Percentiles rank a stretch among this genome's conserved stretches.
Conservation (phyloP, 2,797 vertebrate species). For the Lycodopsis pacificus region DNA sequence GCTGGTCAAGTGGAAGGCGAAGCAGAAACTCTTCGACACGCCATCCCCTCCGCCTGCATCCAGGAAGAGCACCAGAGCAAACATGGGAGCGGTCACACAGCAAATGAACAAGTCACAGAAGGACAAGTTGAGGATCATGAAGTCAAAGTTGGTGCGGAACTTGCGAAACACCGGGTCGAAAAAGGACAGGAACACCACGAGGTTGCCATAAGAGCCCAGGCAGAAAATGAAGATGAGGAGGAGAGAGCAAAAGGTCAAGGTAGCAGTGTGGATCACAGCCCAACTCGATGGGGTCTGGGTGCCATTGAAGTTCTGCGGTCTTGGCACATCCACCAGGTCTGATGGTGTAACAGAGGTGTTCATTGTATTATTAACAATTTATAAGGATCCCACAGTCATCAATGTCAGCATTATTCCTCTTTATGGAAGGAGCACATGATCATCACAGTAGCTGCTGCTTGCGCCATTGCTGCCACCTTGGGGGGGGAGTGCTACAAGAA, state of each 20-base stretch:
- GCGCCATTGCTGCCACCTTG: conserved; percentile 59
- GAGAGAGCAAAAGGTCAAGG: conserved; percentile 90
- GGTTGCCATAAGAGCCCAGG: conserved; percentile 96
- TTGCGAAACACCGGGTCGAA: conserved; percentile 97
- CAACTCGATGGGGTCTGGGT: conserved; percentile 73
- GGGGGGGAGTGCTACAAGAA: conserved; percentile 45
- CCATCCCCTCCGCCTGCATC: conserved; percentile 81
- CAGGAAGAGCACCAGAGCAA: conserved; percentile 92
- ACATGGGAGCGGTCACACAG: conserved; percentile 94
- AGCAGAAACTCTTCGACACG: conserved; percentile 93
- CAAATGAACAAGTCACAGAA: conserved; percentile 98
- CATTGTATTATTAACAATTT: conserved; percentile 82
- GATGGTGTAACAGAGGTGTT: conserved; percentile 86
- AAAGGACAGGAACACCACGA: conserved; percentile 96
- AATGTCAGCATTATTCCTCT: conserved; percentile 60
- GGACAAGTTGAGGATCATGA: conserved; percentile 97
- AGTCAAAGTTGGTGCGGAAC: conserved; percentile 97
- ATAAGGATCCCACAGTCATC: conserved; percentile 59
- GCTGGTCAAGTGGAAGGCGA: conserved; percentile 94
- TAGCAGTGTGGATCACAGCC: conserved; percentile 89
- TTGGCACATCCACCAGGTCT: conserved; percentile 80
- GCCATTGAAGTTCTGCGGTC: conserved; percentile 77
- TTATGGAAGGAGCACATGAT: conserved; percentile 33
- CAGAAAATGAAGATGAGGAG: conserved; percentile 92
- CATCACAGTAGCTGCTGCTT: conserved; percentile 28